Conservation (phyloP, 2,797 vertebrate species). For the Pampus argenteus region DNA sequence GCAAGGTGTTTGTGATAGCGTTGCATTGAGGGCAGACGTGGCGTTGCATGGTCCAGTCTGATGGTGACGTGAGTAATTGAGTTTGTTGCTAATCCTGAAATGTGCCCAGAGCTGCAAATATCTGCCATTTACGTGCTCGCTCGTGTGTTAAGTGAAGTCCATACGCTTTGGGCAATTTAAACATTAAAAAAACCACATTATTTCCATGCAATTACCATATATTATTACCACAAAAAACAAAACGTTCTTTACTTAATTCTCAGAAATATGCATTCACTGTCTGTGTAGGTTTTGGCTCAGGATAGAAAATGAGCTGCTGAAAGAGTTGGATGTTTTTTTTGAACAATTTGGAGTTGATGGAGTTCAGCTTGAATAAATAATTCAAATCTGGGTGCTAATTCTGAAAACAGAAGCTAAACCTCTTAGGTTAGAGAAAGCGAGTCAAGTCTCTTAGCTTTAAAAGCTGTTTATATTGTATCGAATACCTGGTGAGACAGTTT, state of each 20-base stretch:
- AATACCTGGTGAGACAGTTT: conserved; percentile 78
- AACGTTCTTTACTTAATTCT: conserved; percentile 45
- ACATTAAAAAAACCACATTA: conserved; percentile 52
- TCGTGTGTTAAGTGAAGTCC: conserved; percentile 17
- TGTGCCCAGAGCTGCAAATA: conserved; percentile 33
- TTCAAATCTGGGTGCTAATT: conserved; percentile 65
- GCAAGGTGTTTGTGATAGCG: conserved; percentile 9
- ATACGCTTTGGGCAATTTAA: conserved; percentile 25
- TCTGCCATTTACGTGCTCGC: neutral
- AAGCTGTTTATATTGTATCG: conserved; percentile 60
- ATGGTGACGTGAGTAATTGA: conserved; percentile 11
- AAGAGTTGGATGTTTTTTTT: conserved; percentile 69
- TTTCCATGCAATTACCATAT: conserved; percentile 44
- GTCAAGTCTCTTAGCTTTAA: conserved; percentile 42
- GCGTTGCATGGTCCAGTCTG: conserved; percentile 5
- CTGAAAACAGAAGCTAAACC: conserved; percentile 32
- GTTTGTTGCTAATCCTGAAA: conserved; percentile 40
- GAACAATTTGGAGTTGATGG: conserved; percentile 60
- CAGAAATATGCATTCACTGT: conserved; percentile 21
- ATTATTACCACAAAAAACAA: conserved; percentile 48
- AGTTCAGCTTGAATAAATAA: conserved; percentile 72
- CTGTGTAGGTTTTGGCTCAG: conserved; percentile 59
- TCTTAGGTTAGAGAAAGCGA: conserved; percentile 34
- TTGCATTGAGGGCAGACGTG: neutral
- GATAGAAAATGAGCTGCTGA: conserved; percentile 59